Conservation (phyloP, 2,888 invertebrate genomes). For the Formica aserva region DNA sequence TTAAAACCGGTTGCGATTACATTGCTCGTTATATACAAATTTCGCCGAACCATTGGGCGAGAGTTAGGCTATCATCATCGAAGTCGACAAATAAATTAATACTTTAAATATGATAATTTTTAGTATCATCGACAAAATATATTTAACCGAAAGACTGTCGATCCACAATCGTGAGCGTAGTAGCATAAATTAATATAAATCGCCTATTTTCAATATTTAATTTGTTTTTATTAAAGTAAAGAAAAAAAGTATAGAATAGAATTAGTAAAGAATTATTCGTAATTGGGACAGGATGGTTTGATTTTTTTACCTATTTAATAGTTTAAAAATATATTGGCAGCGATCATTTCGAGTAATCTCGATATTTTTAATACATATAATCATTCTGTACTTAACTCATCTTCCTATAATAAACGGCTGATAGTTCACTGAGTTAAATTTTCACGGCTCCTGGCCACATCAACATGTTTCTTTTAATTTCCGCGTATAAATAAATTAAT, state of each 20-base stretch:
- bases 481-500: constrained; percentile 41
- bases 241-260: neutral
- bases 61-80: constrained; percentile 63
- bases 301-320: neutral
- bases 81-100: constrained; percentile 72
- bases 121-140: neutral
- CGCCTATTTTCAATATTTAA: neutral
- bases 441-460: neutral
- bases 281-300: neutral
- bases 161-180: neutral
- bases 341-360: neutral
- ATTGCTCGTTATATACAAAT: constrained; percentile 67
- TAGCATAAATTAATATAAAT: constrained; percentile 11
- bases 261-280: neutral
- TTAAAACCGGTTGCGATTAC: constrained; percentile 72
- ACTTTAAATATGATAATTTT: constrained; percentile 59
- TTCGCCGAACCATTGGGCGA: constrained; percentile 48
- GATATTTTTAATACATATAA: neutral
- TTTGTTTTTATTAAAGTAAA: neutral
- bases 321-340: constrained; percentile 25
- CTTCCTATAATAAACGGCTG: neutral
- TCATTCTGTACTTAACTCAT: neutral
- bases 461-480: neutral
- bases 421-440: neutral
- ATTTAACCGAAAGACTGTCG: neutral